Evolutionary conservation across 2,888 invertebrate genomes (phyloP), one percentile per base, ranked within the genome.

Genomic region (Drosophila affinis): DNA sequence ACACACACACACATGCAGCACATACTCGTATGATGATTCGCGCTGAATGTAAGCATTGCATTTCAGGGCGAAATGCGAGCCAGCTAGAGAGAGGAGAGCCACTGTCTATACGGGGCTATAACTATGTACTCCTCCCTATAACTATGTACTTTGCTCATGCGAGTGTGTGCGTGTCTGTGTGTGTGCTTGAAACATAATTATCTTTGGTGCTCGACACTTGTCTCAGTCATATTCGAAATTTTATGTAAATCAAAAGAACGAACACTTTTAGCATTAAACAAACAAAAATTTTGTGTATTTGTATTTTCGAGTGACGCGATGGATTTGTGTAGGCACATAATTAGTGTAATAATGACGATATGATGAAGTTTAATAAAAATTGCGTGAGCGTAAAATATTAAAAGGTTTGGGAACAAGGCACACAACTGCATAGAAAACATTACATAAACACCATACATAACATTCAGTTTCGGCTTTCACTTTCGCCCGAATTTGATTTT

Each of bases 321-420:
- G 77, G 64, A 77, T 75, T 88, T 77, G 76, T 75, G 79, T 81
- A 85, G 81, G 72, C 84, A 79, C 83, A 79, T 86, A 88, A 88
- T 67, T 87, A 87, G 87, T 85, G 82, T 83, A 83, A 81, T 73
- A 67, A 76, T 78, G 73, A 84, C 64, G 75, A 81, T 55, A 62
- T 47, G 62, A 75, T 54, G 76, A 76, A 72, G 72, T 82, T 82
- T 74, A 84, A 86, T 88, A 84, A 88, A 83, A 78, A 76, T 80
- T 82, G 79, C 76, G 69, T 78, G 62, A 82, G 67, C 72, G 73
- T 72, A 85, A 79, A 24, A 69, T 48, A 48, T 73, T 54, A 44
- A 72, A 59, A 59, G 64, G 58, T 72, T 73, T 72, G 72, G 73
- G 72, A 72, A 64, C 71, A 72, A 72, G 51, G 54, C 55, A 70